Base-by-base conservation (phyloP, 2,113 vertebrate genomes). In the Chrysochloris asiatica region DNA sequence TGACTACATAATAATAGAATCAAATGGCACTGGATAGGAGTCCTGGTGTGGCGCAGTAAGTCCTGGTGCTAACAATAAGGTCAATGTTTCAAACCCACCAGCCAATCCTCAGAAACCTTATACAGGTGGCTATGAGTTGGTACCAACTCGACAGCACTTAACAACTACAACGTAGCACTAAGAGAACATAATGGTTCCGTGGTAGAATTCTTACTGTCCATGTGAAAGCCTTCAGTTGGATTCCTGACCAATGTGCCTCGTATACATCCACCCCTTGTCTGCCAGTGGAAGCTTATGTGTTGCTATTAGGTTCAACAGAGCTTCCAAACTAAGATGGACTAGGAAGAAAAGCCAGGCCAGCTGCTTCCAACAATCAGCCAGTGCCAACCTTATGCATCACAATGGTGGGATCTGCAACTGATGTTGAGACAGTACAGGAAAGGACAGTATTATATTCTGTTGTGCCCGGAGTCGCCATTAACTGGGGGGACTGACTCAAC, bases 1-100 rank as follows among this genome's bases (percentile, higher is more conserved):
- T 90, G 56, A 84, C 45, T 83, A 83, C 4, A 76, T 71, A 93
- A 45, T 26, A 75, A 88, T 30, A 92, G 80, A 86, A 81, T 79
- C 81, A 28, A 52, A 67, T 22, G 52, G 83, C 67, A 65, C 9
- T 75, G 12, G 28, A 30, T 67, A 28, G 43, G 54, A 56, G 11
- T 6, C 54, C 54, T 22, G 50, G 50, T 52, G 50, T 52, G 50
- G 5, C 11, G 50, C 19, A 12, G 50, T 6, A 52, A 3, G 50
- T 52, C 19, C 13, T 12, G 22, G 47, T 75, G 33, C 63, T 83
- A 61, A 61, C 26, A 21, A 26, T 9, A 61, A 61, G 59, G 59
- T 61, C 10, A 28, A 9, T 24, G 28, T 4, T 61, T 61, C 4
- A 30, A 30, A 61, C 22, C 59, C 26, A 59, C 56, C 22, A 59